These are phyloP conservation scores for Coregonus sp. DNA, from an alignment of 2,797 vertebrate species.

Conservation along the genomic window DNA sequence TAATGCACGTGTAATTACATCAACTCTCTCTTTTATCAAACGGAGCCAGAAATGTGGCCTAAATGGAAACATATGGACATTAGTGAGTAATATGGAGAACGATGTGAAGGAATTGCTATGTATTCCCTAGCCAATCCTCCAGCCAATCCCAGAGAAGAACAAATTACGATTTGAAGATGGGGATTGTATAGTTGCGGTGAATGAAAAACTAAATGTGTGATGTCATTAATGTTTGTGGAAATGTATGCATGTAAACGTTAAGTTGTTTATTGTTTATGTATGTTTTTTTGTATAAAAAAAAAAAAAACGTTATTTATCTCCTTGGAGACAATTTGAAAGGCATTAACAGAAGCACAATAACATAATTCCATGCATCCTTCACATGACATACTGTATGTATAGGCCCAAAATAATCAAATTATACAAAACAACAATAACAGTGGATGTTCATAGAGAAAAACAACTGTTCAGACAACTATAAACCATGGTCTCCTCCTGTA, in stretches of 20 bases:
- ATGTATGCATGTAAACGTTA: slow-evolving; percentile 24
- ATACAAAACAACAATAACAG: background rate
- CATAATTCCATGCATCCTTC: slow-evolving; percentile 31
- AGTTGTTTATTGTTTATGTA: background rate
- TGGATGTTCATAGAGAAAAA: background rate
- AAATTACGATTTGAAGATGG: slow-evolving; percentile 27
- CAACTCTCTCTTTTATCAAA: slow-evolving; percentile 56
- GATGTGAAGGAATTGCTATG: slow-evolving; percentile 54
- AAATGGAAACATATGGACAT: slow-evolving; percentile 56
- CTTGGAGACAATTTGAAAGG: slow-evolving; percentile 32
- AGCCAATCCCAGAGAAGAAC: slow-evolving; percentile 43
- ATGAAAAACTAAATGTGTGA: background rate
- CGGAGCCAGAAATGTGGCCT: slow-evolving; percentile 50
- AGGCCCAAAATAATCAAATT: background rate
- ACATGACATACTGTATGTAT: background rate
- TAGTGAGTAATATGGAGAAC: slow-evolving; percentile 59
- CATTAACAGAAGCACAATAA: slow-evolving; percentile 52
- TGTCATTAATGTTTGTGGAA: slow-evolving; percentile 30
- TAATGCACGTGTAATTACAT: slow-evolving; percentile 69
- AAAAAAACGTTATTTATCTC: background rate
- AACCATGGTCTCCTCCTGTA: too few relatives aligned
- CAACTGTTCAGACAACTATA: background rate
- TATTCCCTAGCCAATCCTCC: slow-evolving; percentile 39
- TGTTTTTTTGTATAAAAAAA: too few relatives aligned
- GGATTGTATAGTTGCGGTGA: slow-evolving; percentile 24